These are phyloP conservation scores for Otocyon megalotis DNA, from an alignment of 2,113 vertebrate species.

Conservation along the genomic window DNA sequence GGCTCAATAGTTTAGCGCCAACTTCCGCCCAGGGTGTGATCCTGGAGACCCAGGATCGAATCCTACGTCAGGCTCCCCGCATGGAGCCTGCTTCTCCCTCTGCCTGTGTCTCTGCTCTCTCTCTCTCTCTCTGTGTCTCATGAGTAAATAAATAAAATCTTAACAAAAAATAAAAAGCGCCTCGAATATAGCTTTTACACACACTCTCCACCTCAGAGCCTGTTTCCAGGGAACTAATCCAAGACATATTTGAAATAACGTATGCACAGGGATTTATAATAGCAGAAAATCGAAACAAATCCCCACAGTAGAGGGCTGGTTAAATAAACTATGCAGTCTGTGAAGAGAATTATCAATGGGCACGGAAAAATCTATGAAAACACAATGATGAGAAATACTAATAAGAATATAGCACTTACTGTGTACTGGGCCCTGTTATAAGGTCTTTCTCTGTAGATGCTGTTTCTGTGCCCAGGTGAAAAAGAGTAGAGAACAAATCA, in stretches of 20 bases:
- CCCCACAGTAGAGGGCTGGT: background rate
- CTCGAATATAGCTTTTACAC: background rate
- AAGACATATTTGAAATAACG: slow-evolving; percentile 3
- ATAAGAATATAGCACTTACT: background rate
- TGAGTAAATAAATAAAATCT: too few species aligned
- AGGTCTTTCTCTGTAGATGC: background rate
- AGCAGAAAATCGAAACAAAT: background rate
- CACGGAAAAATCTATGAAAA: slow-evolving; percentile 12
- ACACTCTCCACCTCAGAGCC: slow-evolving; percentile 7
- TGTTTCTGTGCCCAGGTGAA: background rate
- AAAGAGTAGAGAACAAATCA: background rate
- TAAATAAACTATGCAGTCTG: background rate
- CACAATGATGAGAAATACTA: background rate
- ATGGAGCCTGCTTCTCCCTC: too few species aligned
- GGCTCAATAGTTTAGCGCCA: too few species aligned
- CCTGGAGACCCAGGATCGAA: too few species aligned
- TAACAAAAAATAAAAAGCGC: background rate
- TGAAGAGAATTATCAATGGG: background rate
- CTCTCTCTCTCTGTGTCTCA: too few species aligned
- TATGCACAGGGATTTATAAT: background rate
- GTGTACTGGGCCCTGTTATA: background rate
- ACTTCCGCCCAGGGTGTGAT: too few species aligned
- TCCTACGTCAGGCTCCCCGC: too few species aligned
- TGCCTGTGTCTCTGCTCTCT: too few species aligned
- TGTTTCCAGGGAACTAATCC: background rate